Base-by-base conservation (phyloP, 2,888 invertebrate species). In the Polydrusus cervinus region DNA sequence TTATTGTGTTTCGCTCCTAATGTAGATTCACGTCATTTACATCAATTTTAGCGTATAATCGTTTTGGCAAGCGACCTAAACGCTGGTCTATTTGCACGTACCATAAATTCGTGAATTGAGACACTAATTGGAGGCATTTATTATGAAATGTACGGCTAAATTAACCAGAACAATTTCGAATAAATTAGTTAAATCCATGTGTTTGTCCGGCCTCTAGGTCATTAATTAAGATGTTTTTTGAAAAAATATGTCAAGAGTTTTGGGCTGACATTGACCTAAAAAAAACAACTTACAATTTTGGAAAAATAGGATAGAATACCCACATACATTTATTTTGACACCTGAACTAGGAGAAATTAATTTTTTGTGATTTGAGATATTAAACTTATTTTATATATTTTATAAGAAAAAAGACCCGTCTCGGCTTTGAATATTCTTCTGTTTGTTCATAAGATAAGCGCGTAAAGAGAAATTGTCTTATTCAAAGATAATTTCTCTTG, bases 1-100 rank as follows among this genome's bases (percentile, higher is more conserved):
- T 55, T 55, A 30, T 30, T 11, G 14, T 14, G n/a, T 55, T 55
- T 13, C 9, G 30, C 18, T n/a, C 18, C 40, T 14, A 70, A 74
- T 49, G 64, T 67, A 40, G 34, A 60, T 16, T 45, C 60, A 60
- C 43, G 13, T 25, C 76, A 65, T 76, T 76, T 68, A 76, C 72
- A 72, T 76, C 72, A 76, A 76, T 72, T 76, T 72, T 64, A 65
- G 57, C 69, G 65, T 79, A 78, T 84, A 84, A 84, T 84, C 84
- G 83, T 83, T 83, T 83, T 84, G 84, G 84, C 83, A 84, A 84
- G 83, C 83, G 83, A 81, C 83, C 83, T 83, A 83, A 82, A 83
- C 81, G 81, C 77, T 81, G 80, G 82, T 82, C 83, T 83, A 83
- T 83, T 82, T 82, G 83, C 82, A 83, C 81, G 81, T 80, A 79